Evolutionary conservation across 2,113 vertebrate species (phyloP).

Genomic region (Colaptes auratus): DNA sequence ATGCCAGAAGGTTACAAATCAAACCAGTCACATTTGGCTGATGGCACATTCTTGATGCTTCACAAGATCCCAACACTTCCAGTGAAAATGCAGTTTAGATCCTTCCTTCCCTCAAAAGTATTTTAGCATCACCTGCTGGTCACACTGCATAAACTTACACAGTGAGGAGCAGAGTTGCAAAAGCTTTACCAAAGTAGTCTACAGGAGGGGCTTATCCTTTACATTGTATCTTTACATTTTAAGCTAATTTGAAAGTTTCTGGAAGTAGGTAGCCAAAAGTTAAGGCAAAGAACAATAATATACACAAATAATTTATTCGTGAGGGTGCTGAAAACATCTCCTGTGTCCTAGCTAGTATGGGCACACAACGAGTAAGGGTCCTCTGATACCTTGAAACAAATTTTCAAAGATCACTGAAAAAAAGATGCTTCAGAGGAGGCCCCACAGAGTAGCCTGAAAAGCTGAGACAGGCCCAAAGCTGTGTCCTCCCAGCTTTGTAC

Average conservation of each 20-base stretch:
- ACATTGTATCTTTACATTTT: neutral
- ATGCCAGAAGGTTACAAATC: neutral
- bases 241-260: neutral
- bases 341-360: neutral
- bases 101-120: neutral
- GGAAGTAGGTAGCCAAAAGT: neutral
- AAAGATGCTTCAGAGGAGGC: neutral
- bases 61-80: neutral
- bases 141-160: fast-evolving
- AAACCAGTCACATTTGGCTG: fast-evolving
- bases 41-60: neutral
- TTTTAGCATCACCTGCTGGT: slow-evolving; percentile 3
- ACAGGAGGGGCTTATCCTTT: neutral
- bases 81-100: neutral
- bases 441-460: neutral
- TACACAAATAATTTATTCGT: neutral
- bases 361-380: fast-evolving
- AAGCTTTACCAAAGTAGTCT: neutral
- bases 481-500: neutral
- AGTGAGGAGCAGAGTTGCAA: neutral
- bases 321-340: neutral
- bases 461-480: neutral
- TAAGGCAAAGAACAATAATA: neutral
- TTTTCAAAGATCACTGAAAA: neutral
- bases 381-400: neutral